A percentile compares a stretch with the other conserved stretches of the same genome.
Evolutionary conservation across 1,140 invertebrate genomes (phyloP).

Genomic region (Drosophila tropicalis): DNA sequence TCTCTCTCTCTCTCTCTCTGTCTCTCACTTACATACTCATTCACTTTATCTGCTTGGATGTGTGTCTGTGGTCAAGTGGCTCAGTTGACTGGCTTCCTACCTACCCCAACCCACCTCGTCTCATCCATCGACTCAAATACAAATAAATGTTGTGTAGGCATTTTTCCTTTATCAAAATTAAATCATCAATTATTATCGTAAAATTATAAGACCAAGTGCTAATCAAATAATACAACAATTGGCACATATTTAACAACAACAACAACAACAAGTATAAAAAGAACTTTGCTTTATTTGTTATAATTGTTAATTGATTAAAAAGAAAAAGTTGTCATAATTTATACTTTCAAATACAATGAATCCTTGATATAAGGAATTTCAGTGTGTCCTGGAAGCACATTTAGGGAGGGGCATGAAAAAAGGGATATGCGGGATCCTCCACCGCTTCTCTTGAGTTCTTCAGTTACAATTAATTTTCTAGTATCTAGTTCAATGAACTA

Average conservation of each 20-base stretch:
- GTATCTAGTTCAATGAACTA: too few relatives aligned
- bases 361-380: too few relatives aligned
- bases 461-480: too few relatives aligned
- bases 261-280: not conserved
- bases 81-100: not conserved
- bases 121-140: not conserved
- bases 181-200: conserved; percentile 69
- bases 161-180: conserved; percentile 61
- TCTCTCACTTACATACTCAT: too few relatives aligned
- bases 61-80: conserved; percentile 49
- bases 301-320: conserved; percentile 10
- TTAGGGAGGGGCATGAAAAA: too few relatives aligned
- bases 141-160: not conserved
- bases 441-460: too few relatives aligned
- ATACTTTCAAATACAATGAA: too few relatives aligned
- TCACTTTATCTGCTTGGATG: conserved; percentile 1
- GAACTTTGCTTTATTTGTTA: conserved; percentile 4
- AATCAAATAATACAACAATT: conserved; percentile 20
- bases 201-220: conserved; percentile 6
- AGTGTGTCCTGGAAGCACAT: too few relatives aligned
- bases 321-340: not conserved
- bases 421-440: too few relatives aligned
- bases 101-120: not conserved
- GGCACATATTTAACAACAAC: conserved; percentile 20
- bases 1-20: not conserved